phyloP scores from a whole-genome alignment of 2,888 invertebrate genomes.

The Petrolisthes manimaculis region DNA sequence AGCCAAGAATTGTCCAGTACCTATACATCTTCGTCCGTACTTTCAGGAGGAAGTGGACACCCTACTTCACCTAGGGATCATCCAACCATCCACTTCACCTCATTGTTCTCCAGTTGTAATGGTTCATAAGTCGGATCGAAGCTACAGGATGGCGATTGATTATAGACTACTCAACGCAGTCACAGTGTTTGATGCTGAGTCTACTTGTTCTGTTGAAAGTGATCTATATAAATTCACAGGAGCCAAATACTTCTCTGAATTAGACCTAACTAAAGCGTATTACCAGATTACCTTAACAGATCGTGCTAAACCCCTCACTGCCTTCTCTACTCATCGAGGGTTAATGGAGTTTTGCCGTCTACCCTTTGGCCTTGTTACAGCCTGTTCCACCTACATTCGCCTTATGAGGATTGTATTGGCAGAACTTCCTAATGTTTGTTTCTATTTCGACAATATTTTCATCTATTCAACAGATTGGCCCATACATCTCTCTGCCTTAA shows the following conservation, averaged over 20 bases:
- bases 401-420: constrained; percentile 21
- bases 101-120: constrained; percentile 26
- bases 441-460: constrained; percentile 43
- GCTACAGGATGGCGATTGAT: constrained; percentile 27
- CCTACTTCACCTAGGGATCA: neutral
- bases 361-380: constrained; percentile 36
- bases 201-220: constrained; percentile 23
- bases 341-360: constrained; percentile 39
- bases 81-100: neutral
- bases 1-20: too few relatives aligned
- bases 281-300: constrained; percentile 24
- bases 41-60: too few relatives aligned
- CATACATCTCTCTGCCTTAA: constrained; percentile 3
- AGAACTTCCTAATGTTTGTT: neutral
- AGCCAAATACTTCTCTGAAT: constrained; percentile 36
- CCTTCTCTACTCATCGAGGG: constrained; percentile 30
- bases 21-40: too few relatives aligned
- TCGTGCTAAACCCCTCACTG: neutral
- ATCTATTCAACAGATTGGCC: constrained; percentile 6
- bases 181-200: constrained; percentile 35
- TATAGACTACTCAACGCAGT: constrained; percentile 9
- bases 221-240: constrained; percentile 27
- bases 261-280: constrained; percentile 31
- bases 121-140: constrained; percentile 11
- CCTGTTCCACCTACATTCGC: constrained; percentile 17